These are phyloP conservation scores for Drosophila arawakana DNA, from an alignment of 1,140 invertebrate species.

Conservation along the genomic window DNA sequence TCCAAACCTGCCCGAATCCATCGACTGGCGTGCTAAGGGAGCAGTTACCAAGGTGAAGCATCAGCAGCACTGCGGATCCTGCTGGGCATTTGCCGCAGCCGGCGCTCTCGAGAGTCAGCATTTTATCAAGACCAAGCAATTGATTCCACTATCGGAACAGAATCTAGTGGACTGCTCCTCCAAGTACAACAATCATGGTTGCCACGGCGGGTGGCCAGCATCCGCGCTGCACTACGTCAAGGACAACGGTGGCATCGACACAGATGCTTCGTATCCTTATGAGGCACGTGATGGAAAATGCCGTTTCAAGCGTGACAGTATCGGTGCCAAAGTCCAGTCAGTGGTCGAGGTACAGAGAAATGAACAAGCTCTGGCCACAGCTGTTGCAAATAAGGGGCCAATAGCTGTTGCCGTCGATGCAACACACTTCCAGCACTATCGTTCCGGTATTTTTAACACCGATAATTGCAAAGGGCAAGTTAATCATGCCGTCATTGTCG, in stretches of 20 bases:
- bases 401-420: conserved; percentile 29
- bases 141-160: conserved; percentile 94
- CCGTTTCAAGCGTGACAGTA: conserved; percentile 1
- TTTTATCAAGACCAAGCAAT: conserved; percentile 86
- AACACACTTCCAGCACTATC: conserved; percentile 12
- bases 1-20: conserved; percentile 87
- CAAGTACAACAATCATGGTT: conserved; percentile 93
- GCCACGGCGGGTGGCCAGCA: conserved; percentile 92
- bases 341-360: conserved; percentile 87
- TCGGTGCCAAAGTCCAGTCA: conserved; percentile 24
- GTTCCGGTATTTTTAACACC: conserved; percentile 63
- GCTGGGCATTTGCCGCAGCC: conserved; percentile 96
- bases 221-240: conserved; percentile 91
- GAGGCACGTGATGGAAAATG: conserved; percentile 86
- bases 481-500: conserved; percentile 87
- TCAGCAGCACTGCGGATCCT: conserved; percentile 94
- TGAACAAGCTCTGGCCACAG: conserved; percentile 88
- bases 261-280: conserved; percentile 89
- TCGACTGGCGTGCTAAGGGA: conserved; percentile 94
- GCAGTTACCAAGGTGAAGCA: conserved; percentile 96
- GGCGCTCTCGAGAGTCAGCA: conserved; percentile 91
- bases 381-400: conserved; percentile 87
- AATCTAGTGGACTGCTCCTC: conserved; percentile 94
- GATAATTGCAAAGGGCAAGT: conserved; percentile 87
- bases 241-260: conserved; percentile 90